Evolutionary conservation across 2,888 invertebrate species (phyloP), one percentile per base, ranked within the genome.

Genomic region (Diadegma fenestrale): DNA sequence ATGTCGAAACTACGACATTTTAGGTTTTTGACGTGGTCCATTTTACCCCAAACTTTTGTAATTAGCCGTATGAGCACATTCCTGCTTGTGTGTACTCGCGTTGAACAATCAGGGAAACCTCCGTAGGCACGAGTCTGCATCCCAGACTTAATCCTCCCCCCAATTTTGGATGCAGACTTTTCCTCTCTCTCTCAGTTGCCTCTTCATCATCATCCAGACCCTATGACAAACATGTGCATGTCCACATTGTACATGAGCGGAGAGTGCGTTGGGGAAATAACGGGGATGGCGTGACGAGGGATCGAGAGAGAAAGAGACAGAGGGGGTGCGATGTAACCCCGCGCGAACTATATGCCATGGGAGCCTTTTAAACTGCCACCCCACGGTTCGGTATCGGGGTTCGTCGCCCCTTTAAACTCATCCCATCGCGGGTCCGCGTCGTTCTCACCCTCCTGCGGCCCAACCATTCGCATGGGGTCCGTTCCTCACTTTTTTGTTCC

Each of bases 361-460:
- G 94, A 94, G 94, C 95, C 96, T 88, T 96, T 96, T 92, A 92
- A 92, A 92, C 87, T 88, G 87, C 86, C 85, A 81, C 84, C 88
- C 86, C 79, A 66, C 76, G 64, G 22, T 43, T 58, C 19, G 61
- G 48, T 37, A 22, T 66, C 86, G 88, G 89, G 91, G 92, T 90
- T 93, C 92, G 90, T 91, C 89, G 92, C 91, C 92, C 92, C 91
- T 90, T 92, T 91, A 91, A 92, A 91, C 85, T 69, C 61, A 79
- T 82, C 71, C 88, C 88, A 88, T 83, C 78, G 81, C 68, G 82
- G 37, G 45, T 63, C 26, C 77, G 64, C 83, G 45, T 77, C 80
- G 37, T 77, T 77, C 64, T 66, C 75, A 73, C 79, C 83, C 83
- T 79, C 83, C 41, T 68, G 45, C 2, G 75, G 1, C 8, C 45